Evolutionary conservation across 1,140 invertebrate species (phyloP), one percentile per base, ranked within the genome.

Genomic region (Macrostomum lignano): DNA sequence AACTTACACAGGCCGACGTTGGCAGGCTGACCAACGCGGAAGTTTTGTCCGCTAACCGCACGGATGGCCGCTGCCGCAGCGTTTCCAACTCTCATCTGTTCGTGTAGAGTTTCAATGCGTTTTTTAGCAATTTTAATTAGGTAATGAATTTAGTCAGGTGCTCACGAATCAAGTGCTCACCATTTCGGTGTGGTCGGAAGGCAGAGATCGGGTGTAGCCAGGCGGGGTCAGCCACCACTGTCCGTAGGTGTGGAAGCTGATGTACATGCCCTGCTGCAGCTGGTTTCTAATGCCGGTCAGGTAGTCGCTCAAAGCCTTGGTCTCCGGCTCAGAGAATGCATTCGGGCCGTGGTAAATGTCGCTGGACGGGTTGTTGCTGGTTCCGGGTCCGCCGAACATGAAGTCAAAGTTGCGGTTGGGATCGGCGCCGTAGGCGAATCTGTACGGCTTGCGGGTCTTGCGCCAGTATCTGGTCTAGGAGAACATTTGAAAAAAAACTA

Each of bases 301-400:
- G 33, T 43, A 45, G 7, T 43, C 33, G 3, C 29, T 17, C 17
- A 56, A 21, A 23, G 38, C 42, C 60, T 62, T 3, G 0, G 75
- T 76, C 58, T 93, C 84, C 0, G 74, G 73, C 58, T 93, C 84
- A 0, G 78, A 86, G 52, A 88, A 88, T 0, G 79, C 65, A 4
- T 60, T 52, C 0, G 66, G 61, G n/a, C 86, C 84, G n/a, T 72
- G 67, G 51, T 73, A 94, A 1, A 71, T 78, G 39, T 84, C 74
- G 15, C 70, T 68, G 50, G 84, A 93, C 0, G 74, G 73, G 54
- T 77, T 71, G n/a, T 61, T 67, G n/a, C 73, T 78, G 9, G 74
- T 66, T 2, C 77, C 76, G 20, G 60, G 52, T 3, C 44, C 68
- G 31, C 42, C 50, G 51, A 50, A 60, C 26, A 51, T 35, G 29